Evolutionary conservation across 2,888 invertebrate species (phyloP).

Genomic region (Apotomis betuletana): DNA sequence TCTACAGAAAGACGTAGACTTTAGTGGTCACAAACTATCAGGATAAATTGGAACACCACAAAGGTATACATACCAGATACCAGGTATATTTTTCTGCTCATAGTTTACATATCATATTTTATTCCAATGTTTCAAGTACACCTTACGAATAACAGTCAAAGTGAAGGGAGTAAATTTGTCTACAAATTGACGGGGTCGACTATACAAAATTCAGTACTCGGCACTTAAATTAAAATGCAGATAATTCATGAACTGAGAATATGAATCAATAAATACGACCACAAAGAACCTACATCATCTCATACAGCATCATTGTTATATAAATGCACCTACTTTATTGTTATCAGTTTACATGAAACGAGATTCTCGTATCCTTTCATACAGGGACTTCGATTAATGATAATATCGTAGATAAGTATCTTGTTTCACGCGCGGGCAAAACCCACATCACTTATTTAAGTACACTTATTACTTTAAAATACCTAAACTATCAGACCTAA

Average conservation of each 20-base stretch:
- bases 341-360: constrained; percentile 6
- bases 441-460: constrained; percentile 24
- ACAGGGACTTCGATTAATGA: constrained; percentile 14
- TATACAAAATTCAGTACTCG: neutral
- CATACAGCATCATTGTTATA: neutral
- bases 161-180: no score
- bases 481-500: constrained; percentile 12
- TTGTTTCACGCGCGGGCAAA: constrained; percentile 28
- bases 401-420: constrained; percentile 11
- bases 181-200: no score
- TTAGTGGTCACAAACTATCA: no score
- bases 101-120: neutral
- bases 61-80: no score
- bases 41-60: no score
- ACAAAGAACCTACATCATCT: neutral
- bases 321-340: neutral
- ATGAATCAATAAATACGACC: neutral
- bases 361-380: constrained; percentile 27
- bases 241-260: constrained; percentile 1
- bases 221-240: constrained; percentile 5
- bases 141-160: no score
- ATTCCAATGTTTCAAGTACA: neutral
- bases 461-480: neutral
- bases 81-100: no score
- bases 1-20: neutral